Base-by-base conservation (phyloP, 2,113 vertebrate species). In the Nasalis larvatus region DNA sequence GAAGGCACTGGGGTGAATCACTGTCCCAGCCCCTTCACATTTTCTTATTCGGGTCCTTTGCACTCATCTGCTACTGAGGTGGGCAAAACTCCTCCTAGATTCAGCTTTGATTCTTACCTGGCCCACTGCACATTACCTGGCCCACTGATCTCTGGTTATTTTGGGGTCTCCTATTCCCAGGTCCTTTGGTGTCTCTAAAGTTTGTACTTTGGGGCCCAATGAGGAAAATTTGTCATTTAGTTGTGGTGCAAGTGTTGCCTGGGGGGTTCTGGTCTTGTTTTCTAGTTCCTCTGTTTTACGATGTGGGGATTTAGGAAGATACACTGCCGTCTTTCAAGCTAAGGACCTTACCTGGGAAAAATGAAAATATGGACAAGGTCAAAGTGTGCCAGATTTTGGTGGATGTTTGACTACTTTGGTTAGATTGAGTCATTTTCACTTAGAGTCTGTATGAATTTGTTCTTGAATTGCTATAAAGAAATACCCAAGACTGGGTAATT, bases 41-140 rank as follows among this genome's bases (percentile, higher is more conserved):
- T 3, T 60, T 2, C 30, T 10, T 23, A n/a, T 35, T 40, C 16
- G 9, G n/a, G 1, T 8, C 23, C 12, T 10, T 8, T 37, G 9
- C 6, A 2, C 0, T 9, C 17, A 21, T 7, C 45, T 20, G 45
- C 52, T 12, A 4, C 0, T 1, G 77, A 21, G 4, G 12, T 3
- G 56, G 45, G 25, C 9, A 6, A 1, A 40, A 14, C 37, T 18
- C 42, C 37, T 68, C 8, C 16, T 1, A 0, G 40, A 0, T 13
- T 14, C 13, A 1, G 58, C 21, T 4, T 4, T 17, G 1, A 21
- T 1, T 18, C 66, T 12, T 3, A 18, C 0, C 1, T 8, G 4
- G 47, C 8, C 45, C 0, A 0, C 10, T 17, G 71, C 8, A 16
- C 37, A 1, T 32, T 18, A 73, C 54, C 9, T 47, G 0, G 63